Conservation (phyloP, 2,797 vertebrate species). For the Ctenopoma multispine region DNA sequence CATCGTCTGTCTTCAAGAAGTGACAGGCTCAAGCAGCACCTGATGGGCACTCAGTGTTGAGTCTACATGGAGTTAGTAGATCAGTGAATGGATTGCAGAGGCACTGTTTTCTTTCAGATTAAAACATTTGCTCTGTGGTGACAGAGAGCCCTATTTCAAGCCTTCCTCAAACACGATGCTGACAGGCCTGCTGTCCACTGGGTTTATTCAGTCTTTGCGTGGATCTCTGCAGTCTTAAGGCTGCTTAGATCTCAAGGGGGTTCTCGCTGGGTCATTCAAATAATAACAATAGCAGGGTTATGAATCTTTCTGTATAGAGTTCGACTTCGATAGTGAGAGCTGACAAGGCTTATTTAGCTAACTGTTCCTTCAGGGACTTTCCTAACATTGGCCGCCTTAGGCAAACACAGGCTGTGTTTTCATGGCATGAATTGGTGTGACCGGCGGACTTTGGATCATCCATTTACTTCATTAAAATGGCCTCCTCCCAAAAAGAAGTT, state of each 20-base stretch:
- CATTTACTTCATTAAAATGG: conserved; percentile 43
- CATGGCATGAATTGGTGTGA: conserved; percentile 48
- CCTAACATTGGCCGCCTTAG: conserved; percentile 59
- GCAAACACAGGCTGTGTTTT: conserved; percentile 61
- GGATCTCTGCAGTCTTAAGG: conserved; percentile 62
- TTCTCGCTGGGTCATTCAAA: conserved; percentile 80
- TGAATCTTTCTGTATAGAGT: conserved; percentile 76
- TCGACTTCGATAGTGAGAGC: conserved; percentile 72
- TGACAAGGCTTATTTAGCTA: conserved; percentile 74
- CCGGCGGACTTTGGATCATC: conserved; percentile 47
- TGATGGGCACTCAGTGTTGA: conserved; percentile 33
- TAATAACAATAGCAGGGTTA: conserved; percentile 82
- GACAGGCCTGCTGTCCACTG: conserved; percentile 51
- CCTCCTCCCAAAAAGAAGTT: conserved; percentile 30
- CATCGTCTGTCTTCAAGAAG: conserved; percentile 14
- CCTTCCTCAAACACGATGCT: conserved; percentile 63
- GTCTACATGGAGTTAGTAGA: conserved; percentile 49
- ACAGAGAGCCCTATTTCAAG: conserved; percentile 58
- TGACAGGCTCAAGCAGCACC: conserved; percentile 31
- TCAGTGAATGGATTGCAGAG: conserved; percentile 34
- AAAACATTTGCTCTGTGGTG: conserved; percentile 62
- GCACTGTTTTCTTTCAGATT: conserved; percentile 66
- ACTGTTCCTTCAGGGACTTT: conserved; percentile 58
- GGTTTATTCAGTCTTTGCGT: conserved; percentile 48
- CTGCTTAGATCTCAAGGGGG: conserved; percentile 64